Evolutionary conservation across 2,797 vertebrate species (phyloP).

Genomic region (Epinephelus coioides): DNA sequence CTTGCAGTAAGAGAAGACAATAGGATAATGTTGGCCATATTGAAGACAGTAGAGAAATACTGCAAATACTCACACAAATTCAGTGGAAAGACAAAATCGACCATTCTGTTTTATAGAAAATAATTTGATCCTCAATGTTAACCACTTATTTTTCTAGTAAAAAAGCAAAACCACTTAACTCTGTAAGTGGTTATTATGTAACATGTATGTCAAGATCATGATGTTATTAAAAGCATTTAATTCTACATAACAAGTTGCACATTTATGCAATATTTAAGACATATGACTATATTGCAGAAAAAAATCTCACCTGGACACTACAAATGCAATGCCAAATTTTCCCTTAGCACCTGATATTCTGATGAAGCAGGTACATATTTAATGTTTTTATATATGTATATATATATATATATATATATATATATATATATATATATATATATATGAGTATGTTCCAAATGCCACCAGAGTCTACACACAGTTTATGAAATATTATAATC

Average conservation of each 20-base stretch:
- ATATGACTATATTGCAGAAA: neutral
- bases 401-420: too few relatives aligned
- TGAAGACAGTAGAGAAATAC: conserved; percentile 13
- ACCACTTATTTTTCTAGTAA: neutral
- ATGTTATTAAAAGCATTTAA: neutral
- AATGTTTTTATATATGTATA: neutral
- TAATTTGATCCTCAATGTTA: neutral
- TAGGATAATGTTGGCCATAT: neutral
- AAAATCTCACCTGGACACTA: conserved; percentile 1
- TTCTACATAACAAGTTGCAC: neutral
- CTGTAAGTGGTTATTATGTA: neutral
- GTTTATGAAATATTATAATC: neutral
- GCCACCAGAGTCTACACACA: neutral
- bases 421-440: too few relatives aligned
- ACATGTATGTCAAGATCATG: neutral
- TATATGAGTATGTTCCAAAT: neutral
- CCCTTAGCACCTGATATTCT: neutral
- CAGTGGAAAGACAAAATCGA: neutral
- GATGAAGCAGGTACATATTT: conserved; percentile 2
- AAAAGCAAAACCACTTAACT: neutral
- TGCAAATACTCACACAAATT: neutral
- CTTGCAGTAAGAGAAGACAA: conserved; percentile 48
- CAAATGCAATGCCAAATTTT: neutral
- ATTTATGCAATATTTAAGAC: conserved; percentile 18
- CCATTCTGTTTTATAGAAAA: neutral